Conservation (phyloP, 2,113 vertebrate genomes). For the Oreochromis niloticus region DNA sequence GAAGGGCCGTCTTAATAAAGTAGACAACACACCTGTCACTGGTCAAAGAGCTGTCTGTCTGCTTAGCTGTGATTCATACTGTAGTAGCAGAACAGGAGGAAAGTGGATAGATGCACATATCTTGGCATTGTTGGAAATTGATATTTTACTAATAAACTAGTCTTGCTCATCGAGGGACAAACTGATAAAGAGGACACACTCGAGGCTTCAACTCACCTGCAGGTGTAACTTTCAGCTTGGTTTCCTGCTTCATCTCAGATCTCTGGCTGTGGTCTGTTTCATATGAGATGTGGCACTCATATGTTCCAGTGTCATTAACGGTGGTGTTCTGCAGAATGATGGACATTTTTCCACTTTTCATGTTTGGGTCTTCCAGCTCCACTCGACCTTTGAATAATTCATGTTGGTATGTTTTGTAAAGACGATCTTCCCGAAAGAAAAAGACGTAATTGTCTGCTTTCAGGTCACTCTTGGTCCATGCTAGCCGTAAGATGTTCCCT, state of each 20-base stretch:
- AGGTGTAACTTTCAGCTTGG: neutral
- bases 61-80: accelerated
- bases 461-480: neutral
- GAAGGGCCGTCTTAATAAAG: neutral
- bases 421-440: neutral
- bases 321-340: accelerated
- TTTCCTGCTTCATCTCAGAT: accelerated
- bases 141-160: neutral
- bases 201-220: neutral
- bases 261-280: accelerated
- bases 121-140: neutral
- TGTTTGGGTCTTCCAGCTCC: accelerated
- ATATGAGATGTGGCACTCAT: neutral
- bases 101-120: too few species aligned
- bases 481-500: accelerated
- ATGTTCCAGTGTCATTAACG: accelerated
- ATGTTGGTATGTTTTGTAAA: accelerated
- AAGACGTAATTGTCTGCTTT: accelerated
- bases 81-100: neutral
- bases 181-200: neutral
- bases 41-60: neutral
- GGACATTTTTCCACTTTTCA: neutral
- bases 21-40: accelerated
- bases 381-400: neutral
- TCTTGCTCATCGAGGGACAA: neutral